These are phyloP conservation scores for Zosterops borbonicus DNA, from an alignment of 2,113 vertebrate genomes.

Conservation along the genomic window DNA sequence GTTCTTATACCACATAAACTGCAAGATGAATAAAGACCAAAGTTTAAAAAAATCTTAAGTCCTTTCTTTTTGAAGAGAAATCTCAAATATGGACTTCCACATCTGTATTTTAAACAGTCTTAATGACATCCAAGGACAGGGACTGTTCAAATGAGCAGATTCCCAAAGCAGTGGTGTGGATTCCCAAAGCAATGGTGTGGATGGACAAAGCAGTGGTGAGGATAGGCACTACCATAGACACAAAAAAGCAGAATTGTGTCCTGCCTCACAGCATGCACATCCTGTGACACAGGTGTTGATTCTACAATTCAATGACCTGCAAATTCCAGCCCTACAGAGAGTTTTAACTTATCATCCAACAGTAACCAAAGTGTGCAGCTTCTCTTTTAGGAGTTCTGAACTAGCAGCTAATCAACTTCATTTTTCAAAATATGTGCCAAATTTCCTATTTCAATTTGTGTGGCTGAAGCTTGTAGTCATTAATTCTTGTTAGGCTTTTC, in stretches of 20 bases:
- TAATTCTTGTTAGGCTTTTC: conserved; percentile 4
- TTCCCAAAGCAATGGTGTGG: neutral
- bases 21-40: neutral
- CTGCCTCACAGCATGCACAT: neutral
- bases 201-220: neutral
- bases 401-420: neutral
- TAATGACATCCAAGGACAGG: neutral
- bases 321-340: neutral
- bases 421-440: neutral
- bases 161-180: neutral
- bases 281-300: rapidly evolving
- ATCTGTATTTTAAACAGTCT: neutral
- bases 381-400: neutral
- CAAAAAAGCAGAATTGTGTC: neutral
- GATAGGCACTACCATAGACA: neutral
- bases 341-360: neutral
- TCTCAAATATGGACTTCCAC: neutral
- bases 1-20: neutral
- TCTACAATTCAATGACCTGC: neutral
- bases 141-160: neutral
- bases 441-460: neutral
- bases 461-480: neutral
- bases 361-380: neutral
- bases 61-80: neutral
- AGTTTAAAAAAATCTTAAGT: neutral